Evolutionary conservation across 2,113 vertebrate genomes (phyloP).

Genomic region (Aplodontia rufa): DNA sequence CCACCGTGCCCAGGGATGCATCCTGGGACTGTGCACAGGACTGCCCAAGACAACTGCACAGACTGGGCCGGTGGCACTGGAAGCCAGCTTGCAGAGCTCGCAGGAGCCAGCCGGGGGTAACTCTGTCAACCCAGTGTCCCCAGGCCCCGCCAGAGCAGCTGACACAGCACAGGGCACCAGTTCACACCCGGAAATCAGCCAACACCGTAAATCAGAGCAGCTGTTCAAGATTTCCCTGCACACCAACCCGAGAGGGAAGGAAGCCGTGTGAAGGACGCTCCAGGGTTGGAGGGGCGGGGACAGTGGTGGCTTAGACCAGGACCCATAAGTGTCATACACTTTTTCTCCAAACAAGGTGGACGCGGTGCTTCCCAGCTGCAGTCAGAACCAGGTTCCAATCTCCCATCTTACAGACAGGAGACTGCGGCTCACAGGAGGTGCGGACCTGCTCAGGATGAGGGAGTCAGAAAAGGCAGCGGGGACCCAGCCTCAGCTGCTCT

Average conservation of each 20-base stretch:
- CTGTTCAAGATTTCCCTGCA: rapidly evolving
- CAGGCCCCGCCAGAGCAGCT: rapidly evolving
- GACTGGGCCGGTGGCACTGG: rapidly evolving
- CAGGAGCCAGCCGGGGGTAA: too few species aligned
- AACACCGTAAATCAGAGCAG: too few species aligned
- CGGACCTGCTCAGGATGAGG: background rate
- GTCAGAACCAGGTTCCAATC: too few species aligned
- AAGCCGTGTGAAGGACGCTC: rapidly evolving
- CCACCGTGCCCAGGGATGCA: too few species aligned
- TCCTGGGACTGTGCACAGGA: too few species aligned
- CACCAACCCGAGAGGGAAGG: rapidly evolving
- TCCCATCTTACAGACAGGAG: rapidly evolving
- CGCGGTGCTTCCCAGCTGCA: too few species aligned
- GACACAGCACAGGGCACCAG: rapidly evolving
- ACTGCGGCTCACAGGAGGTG: rapidly evolving
- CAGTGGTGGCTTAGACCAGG: background rate
- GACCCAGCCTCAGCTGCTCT: rapidly evolving
- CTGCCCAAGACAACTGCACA: too few species aligned
- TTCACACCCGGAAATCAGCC: rapidly evolving
- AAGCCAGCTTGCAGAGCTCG: too few species aligned
- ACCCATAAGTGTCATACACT: rapidly evolving
- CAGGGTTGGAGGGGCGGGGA: rapidly evolving
- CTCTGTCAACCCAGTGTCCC: rapidly evolving
- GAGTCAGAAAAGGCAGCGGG: rapidly evolving
- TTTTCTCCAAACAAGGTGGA: rapidly evolving